Evolutionary conservation across 1,140 invertebrate species (phyloP).

Genomic region (Papilio aristodemus): DNA sequence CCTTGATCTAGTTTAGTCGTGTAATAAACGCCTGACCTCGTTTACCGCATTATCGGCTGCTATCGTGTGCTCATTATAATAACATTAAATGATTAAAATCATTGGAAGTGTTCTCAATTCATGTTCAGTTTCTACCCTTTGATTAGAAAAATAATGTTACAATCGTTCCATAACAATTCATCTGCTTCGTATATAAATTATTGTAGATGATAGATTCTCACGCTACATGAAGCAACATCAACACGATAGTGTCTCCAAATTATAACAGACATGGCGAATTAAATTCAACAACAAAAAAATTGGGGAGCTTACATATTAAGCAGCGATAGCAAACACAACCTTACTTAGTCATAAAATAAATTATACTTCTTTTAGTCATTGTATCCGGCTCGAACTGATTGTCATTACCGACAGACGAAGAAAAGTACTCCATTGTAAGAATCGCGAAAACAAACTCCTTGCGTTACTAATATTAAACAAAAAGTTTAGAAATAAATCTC

Average conservation of each 20-base stretch:
- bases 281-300: constrained; percentile 8
- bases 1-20: constrained; percentile 77
- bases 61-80: constrained; percentile 73
- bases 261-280: constrained; percentile 21
- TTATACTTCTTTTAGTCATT: constrained; percentile 24
- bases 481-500: neutral
- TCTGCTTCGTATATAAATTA: constrained; percentile 9
- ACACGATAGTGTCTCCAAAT: neutral
- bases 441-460: neutral
- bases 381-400: constrained; percentile 18
- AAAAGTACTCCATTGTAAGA: neutral
- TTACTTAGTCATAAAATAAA: constrained; percentile 23
- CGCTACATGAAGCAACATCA: constrained; percentile 13
- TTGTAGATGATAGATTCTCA: constrained; percentile 11
- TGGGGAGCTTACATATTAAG: constrained; percentile 22
- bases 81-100: constrained; percentile 62
- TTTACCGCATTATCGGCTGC: constrained; percentile 73
- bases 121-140: constrained; percentile 40
- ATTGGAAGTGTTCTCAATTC: constrained; percentile 49
- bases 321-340: constrained; percentile 1
- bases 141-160: constrained; percentile 24
- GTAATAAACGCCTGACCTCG: constrained; percentile 77
- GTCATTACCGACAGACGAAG: constrained; percentile 5
- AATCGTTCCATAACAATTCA: neutral
- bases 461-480: neutral